phyloP scores from a whole-genome alignment of 2,797 vertebrate genomes.

The Euphonia xanthogaster region DNA sequence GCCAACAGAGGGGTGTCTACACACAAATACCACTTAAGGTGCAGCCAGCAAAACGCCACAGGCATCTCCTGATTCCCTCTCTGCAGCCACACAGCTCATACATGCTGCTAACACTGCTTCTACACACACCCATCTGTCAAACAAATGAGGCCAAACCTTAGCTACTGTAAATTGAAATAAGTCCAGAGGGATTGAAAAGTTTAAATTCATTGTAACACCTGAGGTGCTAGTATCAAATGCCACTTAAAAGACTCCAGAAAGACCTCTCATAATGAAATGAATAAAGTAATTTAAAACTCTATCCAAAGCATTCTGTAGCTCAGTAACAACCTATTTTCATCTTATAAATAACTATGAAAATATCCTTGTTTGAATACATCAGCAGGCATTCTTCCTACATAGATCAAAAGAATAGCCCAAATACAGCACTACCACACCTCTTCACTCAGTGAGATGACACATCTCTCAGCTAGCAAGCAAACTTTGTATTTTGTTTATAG shows the following conservation, averaged over 20 bases:
- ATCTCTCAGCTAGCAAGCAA: not conserved
- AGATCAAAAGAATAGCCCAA: not conserved
- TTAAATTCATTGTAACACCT: not conserved
- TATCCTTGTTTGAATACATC: not conserved
- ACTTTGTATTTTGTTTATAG: not conserved
- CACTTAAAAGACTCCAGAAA: not conserved
- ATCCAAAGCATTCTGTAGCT: not conserved
- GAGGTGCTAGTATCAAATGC: not conserved
- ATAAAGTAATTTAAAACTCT: not conserved
- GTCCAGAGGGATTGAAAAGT: not conserved
- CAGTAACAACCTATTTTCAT: not conserved
- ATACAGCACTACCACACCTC: rapidly evolving
- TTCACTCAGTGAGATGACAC: not conserved
- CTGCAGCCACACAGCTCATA: not conserved
- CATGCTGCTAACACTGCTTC: not conserved
- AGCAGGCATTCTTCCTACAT: not conserved
- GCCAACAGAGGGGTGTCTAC: not conserved
- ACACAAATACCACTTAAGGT: not conserved
- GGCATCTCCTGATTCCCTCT: not conserved
- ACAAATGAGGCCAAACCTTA: not conserved
- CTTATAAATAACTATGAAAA: not conserved
- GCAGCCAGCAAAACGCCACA: not conserved
- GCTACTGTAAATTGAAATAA: not conserved
- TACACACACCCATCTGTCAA: not conserved
- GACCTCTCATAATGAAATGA: not conserved